phyloP scores from a whole-genome alignment of 2,113 vertebrate genomes.

The Lethenteron reissneri region DNA sequence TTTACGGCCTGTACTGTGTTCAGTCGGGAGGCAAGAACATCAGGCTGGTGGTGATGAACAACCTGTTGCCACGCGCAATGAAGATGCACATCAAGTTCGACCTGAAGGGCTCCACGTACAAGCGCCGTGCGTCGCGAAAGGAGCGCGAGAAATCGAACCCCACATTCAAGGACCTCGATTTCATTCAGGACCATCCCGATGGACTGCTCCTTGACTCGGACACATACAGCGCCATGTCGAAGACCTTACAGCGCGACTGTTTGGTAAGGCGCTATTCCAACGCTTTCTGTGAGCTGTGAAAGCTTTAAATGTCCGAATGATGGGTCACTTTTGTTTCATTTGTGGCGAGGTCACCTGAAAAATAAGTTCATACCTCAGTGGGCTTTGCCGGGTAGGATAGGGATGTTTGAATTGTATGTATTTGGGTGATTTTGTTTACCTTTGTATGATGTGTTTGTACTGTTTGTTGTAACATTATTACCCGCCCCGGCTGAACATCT shows the following conservation, averaged over 20 bases:
- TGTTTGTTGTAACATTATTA: too few relatives aligned
- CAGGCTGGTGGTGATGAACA: slow-evolving; percentile 94
- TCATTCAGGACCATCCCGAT: slow-evolving; percentile 70
- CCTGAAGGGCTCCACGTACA: slow-evolving; percentile 91
- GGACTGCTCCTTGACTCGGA: slow-evolving; percentile 71
- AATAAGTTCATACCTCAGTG: too few relatives aligned
- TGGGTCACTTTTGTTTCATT: too few relatives aligned
- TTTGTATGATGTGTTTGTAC: too few relatives aligned
- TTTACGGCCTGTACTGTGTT: slow-evolving; percentile 89
- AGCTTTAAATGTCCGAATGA: too few relatives aligned
- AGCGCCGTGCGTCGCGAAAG: slow-evolving; percentile 76
- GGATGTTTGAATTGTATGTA: too few relatives aligned
- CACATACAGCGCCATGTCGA: slow-evolving; percentile 66
- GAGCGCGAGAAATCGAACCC: slow-evolving; percentile 72
- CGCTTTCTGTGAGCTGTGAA: not conserved
- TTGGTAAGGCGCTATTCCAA: slow-evolving; percentile 36
- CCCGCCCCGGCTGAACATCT: too few relatives aligned
- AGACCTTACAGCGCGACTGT: slow-evolving; percentile 82
- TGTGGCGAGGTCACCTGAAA: too few relatives aligned
- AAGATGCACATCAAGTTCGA: slow-evolving; percentile 96
- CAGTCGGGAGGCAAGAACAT: slow-evolving; percentile 96
- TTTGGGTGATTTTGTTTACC: too few relatives aligned
- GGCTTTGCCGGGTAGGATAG: too few relatives aligned
- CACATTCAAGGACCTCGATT: slow-evolving; percentile 90
- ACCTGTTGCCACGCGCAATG: slow-evolving; percentile 65